Evolutionary conservation across 1,140 invertebrate species (phyloP).

Genomic region (Telenomus remus): DNA sequence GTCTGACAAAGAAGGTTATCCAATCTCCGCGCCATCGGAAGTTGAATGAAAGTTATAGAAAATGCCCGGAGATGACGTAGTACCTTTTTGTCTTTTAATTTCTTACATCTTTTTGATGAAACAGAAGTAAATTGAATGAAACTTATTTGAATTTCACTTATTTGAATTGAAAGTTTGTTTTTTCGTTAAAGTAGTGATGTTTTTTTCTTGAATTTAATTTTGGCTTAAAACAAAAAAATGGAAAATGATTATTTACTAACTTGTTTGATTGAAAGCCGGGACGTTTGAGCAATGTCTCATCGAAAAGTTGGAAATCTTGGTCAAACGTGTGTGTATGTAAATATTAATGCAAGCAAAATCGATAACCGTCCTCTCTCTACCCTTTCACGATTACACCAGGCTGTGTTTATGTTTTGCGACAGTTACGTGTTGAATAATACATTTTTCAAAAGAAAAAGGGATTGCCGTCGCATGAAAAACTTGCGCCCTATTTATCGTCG

Average conservation of each 20-base stretch:
- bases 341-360: constrained; percentile 23
- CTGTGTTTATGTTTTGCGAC: constrained; percentile 41
- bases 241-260: too few species aligned
- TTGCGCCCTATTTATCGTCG: constrained; percentile 28
- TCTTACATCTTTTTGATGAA: too few species aligned
- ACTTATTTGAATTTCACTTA: too few species aligned
- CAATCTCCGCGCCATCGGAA: too few species aligned
- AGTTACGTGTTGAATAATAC: constrained; percentile 42
- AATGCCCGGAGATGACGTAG: too few species aligned
- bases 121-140: too few species aligned
- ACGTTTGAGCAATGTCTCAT: neutral
- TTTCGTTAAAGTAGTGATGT: too few species aligned
- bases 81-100: too few species aligned
- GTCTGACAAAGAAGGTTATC: too few species aligned
- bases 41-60: too few species aligned
- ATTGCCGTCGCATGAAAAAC: constrained; percentile 37
- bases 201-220: too few species aligned
- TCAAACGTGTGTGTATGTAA: constrained; percentile 11
- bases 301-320: constrained; percentile 6
- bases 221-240: neutral
- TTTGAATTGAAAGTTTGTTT: too few species aligned
- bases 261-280: neutral
- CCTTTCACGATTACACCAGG: constrained; percentile 35
- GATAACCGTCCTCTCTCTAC: constrained; percentile 34
- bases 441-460: constrained; percentile 32